Conservation (phyloP, 2,888 invertebrate genomes). For the Plebejus argus region DNA sequence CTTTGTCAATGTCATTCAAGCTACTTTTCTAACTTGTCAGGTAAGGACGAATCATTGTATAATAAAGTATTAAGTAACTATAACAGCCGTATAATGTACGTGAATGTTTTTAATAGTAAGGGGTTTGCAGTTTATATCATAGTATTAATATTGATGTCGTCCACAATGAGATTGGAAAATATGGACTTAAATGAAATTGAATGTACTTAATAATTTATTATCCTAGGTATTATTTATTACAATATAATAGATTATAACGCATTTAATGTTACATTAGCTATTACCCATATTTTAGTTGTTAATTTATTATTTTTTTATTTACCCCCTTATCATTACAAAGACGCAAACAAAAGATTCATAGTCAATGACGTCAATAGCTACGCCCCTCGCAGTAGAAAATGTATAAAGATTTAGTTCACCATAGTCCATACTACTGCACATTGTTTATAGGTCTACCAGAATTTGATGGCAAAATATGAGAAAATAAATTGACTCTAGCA, state of each 20-base stretch:
- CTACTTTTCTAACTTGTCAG: not conserved
- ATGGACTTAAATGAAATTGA: conserved; percentile 63
- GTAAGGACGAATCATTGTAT: not conserved
- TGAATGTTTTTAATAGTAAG: not conserved
- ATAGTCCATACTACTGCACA: not conserved
- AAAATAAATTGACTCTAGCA: too few species aligned
- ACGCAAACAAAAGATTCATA: not conserved
- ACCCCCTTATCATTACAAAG: not conserved
- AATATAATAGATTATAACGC: conserved; percentile 54
- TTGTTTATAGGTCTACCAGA: too few species aligned
- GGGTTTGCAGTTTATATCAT: not conserved
- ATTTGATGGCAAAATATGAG: too few species aligned
- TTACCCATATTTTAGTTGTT: conserved; percentile 47
- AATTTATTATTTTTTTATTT: not conserved
- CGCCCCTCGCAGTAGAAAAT: not conserved
- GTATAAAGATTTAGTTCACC: not conserved
- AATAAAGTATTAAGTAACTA: too few species aligned
- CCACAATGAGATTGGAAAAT: conserved; percentile 64
- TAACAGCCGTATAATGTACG: not conserved
- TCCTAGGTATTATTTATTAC: conserved; percentile 60
- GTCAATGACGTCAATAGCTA: not conserved
- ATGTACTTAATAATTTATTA: conserved; percentile 74
- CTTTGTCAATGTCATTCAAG: too few species aligned
- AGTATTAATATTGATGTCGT: conserved; percentile 50
- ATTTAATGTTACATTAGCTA: conserved; percentile 62